These are phyloP conservation scores for Tryphoninae sp. DNA, from an alignment of 2,888 invertebrate species.

Conservation along the genomic window DNA sequence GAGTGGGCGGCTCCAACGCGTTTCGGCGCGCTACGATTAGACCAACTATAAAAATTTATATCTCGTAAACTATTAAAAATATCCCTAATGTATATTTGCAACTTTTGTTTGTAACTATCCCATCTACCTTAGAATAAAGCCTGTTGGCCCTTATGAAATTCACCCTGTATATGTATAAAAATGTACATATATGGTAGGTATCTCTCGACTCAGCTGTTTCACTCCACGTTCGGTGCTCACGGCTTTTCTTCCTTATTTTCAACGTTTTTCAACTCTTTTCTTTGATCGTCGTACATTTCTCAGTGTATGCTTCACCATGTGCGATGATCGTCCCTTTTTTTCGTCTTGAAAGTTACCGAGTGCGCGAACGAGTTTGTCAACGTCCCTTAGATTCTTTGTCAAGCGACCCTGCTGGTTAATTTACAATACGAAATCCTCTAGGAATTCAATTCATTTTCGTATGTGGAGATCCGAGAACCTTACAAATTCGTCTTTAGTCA, in stretches of 20 bases:
- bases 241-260: slow-evolving; percentile 13
- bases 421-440: not conserved
- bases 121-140: too few species aligned
- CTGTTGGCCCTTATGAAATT: too few species aligned
- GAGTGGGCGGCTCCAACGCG: too few species aligned
- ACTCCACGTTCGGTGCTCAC: slow-evolving; percentile 50
- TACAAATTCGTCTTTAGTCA: not conserved
- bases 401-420: not conserved
- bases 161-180: not conserved
- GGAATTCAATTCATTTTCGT: not conserved
- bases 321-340: slow-evolving; percentile 41
- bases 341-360: slow-evolving; percentile 17
- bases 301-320: slow-evolving; percentile 27
- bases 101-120: too few species aligned
- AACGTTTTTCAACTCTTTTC: slow-evolving; percentile 18
- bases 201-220: slow-evolving; percentile 61
- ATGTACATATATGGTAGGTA: slow-evolving; percentile 9
- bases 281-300: slow-evolving; percentile 49
- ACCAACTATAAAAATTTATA: too few species aligned
- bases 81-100: too few species aligned
- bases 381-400: slow-evolving; percentile 27
- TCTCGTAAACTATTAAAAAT: too few species aligned
- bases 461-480: not conserved
- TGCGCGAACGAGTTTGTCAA: slow-evolving; percentile 39
- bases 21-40: too few species aligned